phyloP scores from a whole-genome alignment of 2,113 vertebrate species.

The Bos taurus region ARS-UCD2.0 NC_037333.1:94542501-94543000 shows the following conservation, averaged over 20 bases:
- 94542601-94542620: background rate
- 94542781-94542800: background rate
- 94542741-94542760: background rate
- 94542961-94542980: background rate
- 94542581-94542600: background rate
- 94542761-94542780: rapidly evolving
- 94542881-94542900: background rate
- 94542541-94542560: background rate
- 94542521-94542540: background rate
- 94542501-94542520: background rate
- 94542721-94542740: background rate
- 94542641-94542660: background rate
- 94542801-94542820: background rate
- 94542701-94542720: background rate
- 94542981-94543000: background rate
- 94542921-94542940: background rate
- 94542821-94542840: background rate
- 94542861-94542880: background rate
- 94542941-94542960: no score
- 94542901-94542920: background rate
- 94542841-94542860: background rate
- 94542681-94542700: background rate
- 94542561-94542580: background rate
- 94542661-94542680: background rate
- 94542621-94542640: background rate